These are phyloP conservation scores for Teleopsis dalmanni DNA, from an alignment of 1,140 invertebrate genomes.

Conservation along the genomic window DNA sequence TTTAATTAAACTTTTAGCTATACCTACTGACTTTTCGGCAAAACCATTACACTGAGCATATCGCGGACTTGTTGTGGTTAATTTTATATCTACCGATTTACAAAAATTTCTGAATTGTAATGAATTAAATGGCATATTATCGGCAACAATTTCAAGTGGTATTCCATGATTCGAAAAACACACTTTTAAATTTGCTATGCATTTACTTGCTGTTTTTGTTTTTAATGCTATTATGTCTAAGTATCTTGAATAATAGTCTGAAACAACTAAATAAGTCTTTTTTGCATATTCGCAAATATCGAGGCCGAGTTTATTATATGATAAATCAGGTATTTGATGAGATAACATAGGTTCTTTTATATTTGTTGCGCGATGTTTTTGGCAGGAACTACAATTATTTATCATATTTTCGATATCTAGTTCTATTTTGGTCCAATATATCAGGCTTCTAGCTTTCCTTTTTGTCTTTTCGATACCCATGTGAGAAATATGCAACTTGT, in stretches of 20 bases:
- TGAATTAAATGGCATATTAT: constrained; percentile 27
- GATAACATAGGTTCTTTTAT: constrained; percentile 1
- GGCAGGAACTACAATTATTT: not conserved
- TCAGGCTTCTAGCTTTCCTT: not conserved
- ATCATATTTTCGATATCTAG: not conserved
- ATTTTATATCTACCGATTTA: too few species aligned
- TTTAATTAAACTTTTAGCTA: constrained; percentile 28
- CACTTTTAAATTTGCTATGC: constrained; percentile 20
- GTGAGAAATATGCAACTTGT: constrained; percentile 2
- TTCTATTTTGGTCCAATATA: constrained; percentile 9
- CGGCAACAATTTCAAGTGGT: constrained; percentile 22
- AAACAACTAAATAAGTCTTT: constrained; percentile 21
- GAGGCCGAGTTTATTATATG: not conserved
- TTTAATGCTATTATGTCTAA: constrained; percentile 23
- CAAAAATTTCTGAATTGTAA: constrained; percentile 24
- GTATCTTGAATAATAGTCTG: constrained; percentile 35
- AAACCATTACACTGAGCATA: too few species aligned
- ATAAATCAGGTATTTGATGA: not conserved
- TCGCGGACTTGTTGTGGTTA: constrained; percentile 23
- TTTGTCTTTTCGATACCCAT: constrained; percentile 6
- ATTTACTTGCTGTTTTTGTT: constrained; percentile 17
- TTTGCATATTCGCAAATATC: constrained; percentile 1
- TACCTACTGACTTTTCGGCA: constrained; percentile 27
- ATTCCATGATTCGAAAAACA: constrained; percentile 27
- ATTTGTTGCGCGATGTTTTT: not conserved